Base-by-base conservation (phyloP, 1,140 invertebrate species). In the Cherax destructor region DNA sequence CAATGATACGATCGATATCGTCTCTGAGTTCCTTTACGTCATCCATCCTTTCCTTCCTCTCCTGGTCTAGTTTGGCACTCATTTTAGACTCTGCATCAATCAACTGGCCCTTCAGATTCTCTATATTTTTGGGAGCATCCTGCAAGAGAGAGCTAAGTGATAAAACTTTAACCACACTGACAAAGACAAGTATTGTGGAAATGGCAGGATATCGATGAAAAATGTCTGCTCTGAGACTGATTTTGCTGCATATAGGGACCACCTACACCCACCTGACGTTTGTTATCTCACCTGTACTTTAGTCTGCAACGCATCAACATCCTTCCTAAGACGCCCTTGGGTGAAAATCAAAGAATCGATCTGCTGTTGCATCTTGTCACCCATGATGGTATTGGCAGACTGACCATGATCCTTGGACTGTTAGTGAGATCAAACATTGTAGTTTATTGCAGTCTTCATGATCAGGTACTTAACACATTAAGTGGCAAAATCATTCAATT, bases 311-410 rank as follows among this genome's bases (percentile, higher is more conserved):
- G 89, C 83, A 52, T 93, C 92, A 2, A 93, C 91, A 78, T 93
- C 92, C 41, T 92, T 92, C 87, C 93, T 93, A 56, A 93, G 92
- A 13, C 92, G 74, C 49, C 93, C 93, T 47, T 93, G 93, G 16
- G 83, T 85, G 91, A 93, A 93, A 24, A 86, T 56, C 0, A 93
- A 61, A 0, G 76, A 79, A 59, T 93, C 93, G 4, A 93, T 89
- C 61, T 93, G 92, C 72, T 91, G 92, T 41, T 92, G 87, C 79
- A 93, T 78, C 52, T 93, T 88, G 84, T 93, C 92, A 16, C 93
- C 93, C 91, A 93, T 88, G 74, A 93, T 93, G 9, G 87, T 79
- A 59, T 74, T 89, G 76, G 83, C 76, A 41, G 92, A 74, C 49
- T 93, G 72, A 30, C 88, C 86, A 61, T 91, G 56, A 3, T n/a